Conservation (phyloP, 2,113 vertebrate genomes). For the Ursus arctos region DNA sequence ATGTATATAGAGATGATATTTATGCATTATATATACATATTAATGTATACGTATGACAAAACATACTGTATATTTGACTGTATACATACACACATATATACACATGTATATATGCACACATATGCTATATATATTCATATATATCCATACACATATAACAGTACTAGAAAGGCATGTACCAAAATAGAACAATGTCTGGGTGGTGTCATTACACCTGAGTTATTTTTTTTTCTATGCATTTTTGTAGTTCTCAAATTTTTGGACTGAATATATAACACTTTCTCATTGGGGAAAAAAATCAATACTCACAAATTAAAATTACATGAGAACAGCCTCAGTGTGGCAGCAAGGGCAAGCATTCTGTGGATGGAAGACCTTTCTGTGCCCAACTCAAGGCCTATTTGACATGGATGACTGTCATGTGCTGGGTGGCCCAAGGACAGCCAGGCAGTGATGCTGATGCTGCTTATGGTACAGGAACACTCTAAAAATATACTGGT, state of each 20-base stretch:
- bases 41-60: not conserved
- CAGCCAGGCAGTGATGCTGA: accelerated
- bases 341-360: not conserved
- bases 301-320: not conserved
- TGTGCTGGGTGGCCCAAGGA: accelerated
- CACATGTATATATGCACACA: not conserved
- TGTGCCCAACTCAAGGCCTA: not conserved
- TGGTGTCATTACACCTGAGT: not conserved
- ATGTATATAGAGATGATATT: not conserved
- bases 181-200: not conserved
- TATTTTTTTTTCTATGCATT: not conserved
- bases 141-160: not conserved
- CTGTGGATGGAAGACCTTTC: not conserved
- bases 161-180: not conserved
- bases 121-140: not conserved
- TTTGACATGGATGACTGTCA: not conserved
- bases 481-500: accelerated
- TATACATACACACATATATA: not conserved
- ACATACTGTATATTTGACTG: not conserved
- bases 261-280: not conserved
- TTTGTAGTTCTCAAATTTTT: not conserved
- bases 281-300: not conserved
- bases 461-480: accelerated
- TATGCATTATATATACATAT: not conserved
- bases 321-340: not conserved